Conservation (phyloP, 1,140 invertebrate species). For the Heliconius congener region DNA sequence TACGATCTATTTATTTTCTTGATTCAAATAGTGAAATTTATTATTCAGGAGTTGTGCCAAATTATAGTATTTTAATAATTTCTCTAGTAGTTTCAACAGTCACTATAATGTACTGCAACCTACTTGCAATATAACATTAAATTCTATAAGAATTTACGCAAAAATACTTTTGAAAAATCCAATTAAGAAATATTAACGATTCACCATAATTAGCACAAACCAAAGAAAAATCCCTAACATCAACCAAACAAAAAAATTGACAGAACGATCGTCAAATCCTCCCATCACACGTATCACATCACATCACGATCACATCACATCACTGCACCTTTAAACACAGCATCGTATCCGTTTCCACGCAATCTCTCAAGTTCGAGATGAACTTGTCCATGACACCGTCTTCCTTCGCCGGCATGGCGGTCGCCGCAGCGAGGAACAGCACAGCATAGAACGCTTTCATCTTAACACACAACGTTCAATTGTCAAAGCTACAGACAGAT, state of each 20-base stretch:
- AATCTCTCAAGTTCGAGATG: slow-evolving; percentile 65
- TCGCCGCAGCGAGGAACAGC: slow-evolving; percentile 52
- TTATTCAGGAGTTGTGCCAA: neutral
- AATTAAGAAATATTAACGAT: neutral
- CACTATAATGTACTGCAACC: no score
- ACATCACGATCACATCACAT: slow-evolving; percentile 21
- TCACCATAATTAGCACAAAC: neutral
- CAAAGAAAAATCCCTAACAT: neutral
- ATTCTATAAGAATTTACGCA: neutral
- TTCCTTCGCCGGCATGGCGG: slow-evolving; percentile 64
- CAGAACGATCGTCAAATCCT: neutral
- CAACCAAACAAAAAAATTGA: neutral
- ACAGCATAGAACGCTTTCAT: slow-evolving; percentile 62
- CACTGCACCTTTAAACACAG: slow-evolving; percentile 73
- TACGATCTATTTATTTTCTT: neutral
- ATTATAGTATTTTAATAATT: neutral
- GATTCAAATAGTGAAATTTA: neutral
- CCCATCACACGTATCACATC: slow-evolving; percentile 17
- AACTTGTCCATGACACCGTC: slow-evolving; percentile 64
- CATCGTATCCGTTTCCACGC: slow-evolving; percentile 70
- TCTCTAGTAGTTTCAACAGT: no score
- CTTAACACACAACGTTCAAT: slow-evolving; percentile 66
- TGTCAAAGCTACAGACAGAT: slow-evolving; percentile 59
- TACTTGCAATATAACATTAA: no score
- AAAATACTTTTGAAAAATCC: neutral